phyloP scores from a whole-genome alignment of 92 coral and sea anemone genomes.

The Phenganax stokvisi region DNA sequence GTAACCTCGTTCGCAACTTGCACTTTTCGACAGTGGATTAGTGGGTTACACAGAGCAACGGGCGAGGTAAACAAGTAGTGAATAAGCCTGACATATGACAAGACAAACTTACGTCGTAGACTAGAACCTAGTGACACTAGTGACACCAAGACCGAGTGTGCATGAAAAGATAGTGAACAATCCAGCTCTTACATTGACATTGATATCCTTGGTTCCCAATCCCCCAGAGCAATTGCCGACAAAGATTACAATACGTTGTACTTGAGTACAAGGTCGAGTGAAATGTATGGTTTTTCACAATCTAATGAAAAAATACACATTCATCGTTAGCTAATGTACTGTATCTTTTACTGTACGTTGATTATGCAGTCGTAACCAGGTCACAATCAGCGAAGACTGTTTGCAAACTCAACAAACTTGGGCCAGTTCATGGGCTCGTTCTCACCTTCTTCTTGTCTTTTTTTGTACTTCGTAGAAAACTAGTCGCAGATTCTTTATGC shows the following conservation, averaged over 20 bases:
- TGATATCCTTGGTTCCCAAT: conserved; percentile 94
- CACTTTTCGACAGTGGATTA: no score
- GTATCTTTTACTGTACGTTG: neutral
- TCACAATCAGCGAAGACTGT: no score
- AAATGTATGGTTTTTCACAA: conserved; percentile 75
- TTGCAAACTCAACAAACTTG: no score
- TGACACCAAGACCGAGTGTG: no score
- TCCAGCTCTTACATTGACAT: conserved; percentile 69
- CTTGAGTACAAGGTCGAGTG: conserved; percentile 68
- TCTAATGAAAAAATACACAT: conserved; percentile 21
- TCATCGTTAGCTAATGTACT: neutral
- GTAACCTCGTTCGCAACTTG: no score
- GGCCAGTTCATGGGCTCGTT: no score
- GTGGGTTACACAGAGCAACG: no score
- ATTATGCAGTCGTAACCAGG: no score
- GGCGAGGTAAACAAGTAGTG: no score
- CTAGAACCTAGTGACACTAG: no score
- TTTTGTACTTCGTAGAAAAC: conserved; percentile 34
- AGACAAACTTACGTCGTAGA: no score
- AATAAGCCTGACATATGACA: no score
- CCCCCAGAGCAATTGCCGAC: conserved; percentile 86
- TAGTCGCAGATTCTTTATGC: conserved; percentile 15
- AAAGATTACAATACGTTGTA: conserved; percentile 77
- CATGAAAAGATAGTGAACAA: neutral
- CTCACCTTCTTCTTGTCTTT: conserved; percentile 41